Conservation (phyloP, 2,888 invertebrate genomes). For the Phengaris alcon region DNA sequence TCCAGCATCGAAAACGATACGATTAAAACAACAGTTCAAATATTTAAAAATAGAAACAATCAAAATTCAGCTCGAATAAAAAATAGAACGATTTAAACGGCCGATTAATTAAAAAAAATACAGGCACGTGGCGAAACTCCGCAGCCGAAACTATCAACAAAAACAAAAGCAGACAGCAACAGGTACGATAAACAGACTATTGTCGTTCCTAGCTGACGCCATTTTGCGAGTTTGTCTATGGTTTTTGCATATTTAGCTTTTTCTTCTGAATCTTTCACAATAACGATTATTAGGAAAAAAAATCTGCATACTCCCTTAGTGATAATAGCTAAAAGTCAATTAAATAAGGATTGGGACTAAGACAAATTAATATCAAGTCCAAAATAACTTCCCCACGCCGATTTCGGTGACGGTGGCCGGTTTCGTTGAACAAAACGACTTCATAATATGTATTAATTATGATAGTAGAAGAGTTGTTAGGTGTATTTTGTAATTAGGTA, state of each 20-base stretch:
- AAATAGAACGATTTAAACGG: conserved; percentile 27
- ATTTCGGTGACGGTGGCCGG: too few relatives aligned
- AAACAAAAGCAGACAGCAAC: conserved; percentile 36
- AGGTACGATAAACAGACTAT: conserved; percentile 29
- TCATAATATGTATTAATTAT: too few relatives aligned
- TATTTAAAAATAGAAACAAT: conserved; percentile 6
- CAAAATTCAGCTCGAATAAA: not conserved
- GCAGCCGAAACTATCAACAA: conserved; percentile 34
- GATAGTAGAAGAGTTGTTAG: too few relatives aligned
- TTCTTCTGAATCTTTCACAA: too few relatives aligned
- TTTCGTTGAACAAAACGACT: too few relatives aligned
- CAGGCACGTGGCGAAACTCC: conserved; percentile 37
- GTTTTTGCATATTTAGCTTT: not conserved
- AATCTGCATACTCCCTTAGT: too few relatives aligned
- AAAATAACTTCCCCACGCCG: too few relatives aligned
- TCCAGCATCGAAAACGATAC: not conserved
- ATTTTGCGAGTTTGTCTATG: conserved; percentile 17
- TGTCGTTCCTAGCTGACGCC: conserved; percentile 23
- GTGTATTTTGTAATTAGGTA: too few relatives aligned
- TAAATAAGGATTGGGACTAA: too few relatives aligned
- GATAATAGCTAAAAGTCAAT: too few relatives aligned
- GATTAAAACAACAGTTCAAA: conserved; percentile 7
- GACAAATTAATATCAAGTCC: too few relatives aligned
- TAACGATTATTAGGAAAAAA: too few relatives aligned
- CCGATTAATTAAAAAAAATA: conserved; percentile 29